phyloP scores from a whole-genome alignment of 2,888 invertebrate genomes.

The Agonum fuliginosum region DNA sequence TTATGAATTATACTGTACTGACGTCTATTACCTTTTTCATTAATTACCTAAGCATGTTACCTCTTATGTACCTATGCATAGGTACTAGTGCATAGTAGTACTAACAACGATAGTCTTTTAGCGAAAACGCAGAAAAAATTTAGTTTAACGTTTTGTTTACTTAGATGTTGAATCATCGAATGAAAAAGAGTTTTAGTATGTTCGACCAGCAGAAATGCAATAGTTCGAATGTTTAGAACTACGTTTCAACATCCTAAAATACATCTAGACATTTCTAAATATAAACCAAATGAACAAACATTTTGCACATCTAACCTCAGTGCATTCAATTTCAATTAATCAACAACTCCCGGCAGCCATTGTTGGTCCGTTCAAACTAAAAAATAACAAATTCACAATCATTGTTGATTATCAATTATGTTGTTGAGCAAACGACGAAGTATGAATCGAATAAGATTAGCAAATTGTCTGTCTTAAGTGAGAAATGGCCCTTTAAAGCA shows the following conservation, averaged over 20 bases:
- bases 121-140: too few species aligned
- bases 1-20: too few species aligned
- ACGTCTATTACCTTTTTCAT: too few species aligned
- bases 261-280: constrained; percentile 18
- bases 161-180: too few species aligned
- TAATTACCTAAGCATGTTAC: too few species aligned
- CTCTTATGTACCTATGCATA: too few species aligned
- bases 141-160: too few species aligned
- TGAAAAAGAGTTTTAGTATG: background rate
- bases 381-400: constrained; percentile 3
- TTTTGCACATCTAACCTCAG: background rate
- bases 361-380: constrained; percentile 1
- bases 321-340: constrained; percentile 1
- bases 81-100: too few species aligned
- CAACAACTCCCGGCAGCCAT: background rate
- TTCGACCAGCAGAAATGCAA: background rate
- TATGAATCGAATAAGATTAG: constrained; percentile 41
- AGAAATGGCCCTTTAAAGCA: constrained; percentile 37
- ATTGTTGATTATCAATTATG: constrained; percentile 23
- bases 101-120: too few species aligned
- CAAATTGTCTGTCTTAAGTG: constrained; percentile 36
- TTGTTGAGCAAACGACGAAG: constrained; percentile 25
- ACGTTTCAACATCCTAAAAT: constrained; percentile 20
- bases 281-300: constrained; percentile 23
- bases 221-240: constrained; percentile 18